phyloP scores from a whole-genome alignment of 2,888 invertebrate species.

The Portevinia maculata region DNA sequence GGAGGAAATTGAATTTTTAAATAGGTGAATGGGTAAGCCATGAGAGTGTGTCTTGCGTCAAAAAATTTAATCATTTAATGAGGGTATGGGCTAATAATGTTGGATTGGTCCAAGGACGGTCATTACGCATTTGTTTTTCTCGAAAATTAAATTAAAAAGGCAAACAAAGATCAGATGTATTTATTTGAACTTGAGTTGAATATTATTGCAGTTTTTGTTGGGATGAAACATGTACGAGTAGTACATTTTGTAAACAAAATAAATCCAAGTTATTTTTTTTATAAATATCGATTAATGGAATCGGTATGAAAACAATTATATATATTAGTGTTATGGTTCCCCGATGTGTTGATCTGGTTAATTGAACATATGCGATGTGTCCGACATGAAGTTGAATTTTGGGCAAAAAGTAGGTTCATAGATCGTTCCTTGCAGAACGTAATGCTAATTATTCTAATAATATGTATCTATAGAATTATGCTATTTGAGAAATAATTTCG shows the following conservation, averaged over 20 bases:
- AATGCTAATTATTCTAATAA: too few relatives aligned
- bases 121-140: conserved; percentile 59
- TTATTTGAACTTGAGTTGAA: conserved; percentile 35
- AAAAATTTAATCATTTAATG: conserved; percentile 32
- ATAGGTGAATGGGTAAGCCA: conserved; percentile 65
- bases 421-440: too few relatives aligned
- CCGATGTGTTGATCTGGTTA: too few relatives aligned
- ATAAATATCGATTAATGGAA: conserved; percentile 65
- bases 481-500: too few relatives aligned
- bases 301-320: too few relatives aligned
- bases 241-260: conserved; percentile 16
- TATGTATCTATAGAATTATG: too few relatives aligned
- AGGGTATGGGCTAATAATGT: conserved; percentile 24
- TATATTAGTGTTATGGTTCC: too few relatives aligned
- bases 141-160: conserved; percentile 54
- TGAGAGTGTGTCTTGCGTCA: conserved; percentile 64
- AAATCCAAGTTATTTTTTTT: conserved; percentile 21
- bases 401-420: too few relatives aligned
- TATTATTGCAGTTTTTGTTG: conserved; percentile 33
- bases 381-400: too few relatives aligned
- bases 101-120: conserved; percentile 58
- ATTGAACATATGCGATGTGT: too few relatives aligned
- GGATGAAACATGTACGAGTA: too few relatives aligned
- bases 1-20: conserved; percentile 55
- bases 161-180: conserved; percentile 50